Evolutionary conservation across 2,888 invertebrate species (phyloP), one percentile per base, ranked within the genome.

Genomic region (Corbicula japonica): DNA sequence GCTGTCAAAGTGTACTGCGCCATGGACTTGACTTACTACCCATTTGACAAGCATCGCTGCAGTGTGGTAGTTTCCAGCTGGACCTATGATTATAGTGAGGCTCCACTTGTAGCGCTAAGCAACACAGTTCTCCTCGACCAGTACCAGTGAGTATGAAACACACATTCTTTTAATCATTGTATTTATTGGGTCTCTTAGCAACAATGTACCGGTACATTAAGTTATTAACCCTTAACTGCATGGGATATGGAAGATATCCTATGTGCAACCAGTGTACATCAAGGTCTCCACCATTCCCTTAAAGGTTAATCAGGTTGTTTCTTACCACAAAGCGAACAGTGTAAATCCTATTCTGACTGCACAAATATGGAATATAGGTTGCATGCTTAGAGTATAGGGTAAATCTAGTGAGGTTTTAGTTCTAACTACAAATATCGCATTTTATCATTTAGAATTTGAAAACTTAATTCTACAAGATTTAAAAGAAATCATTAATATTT

Each of bases 41-140:
- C 83, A 30, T 80, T 78, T 60, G 83, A 83, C 69, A 72, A 56
- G 23, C 83, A 83, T 26, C 72, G 50, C 34, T 83, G 83, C 70
- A 32, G 52, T 6, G 35, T 83, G n/a, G 66, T 34, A 0, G 10
- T 83, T 26, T 60, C 83, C 2, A 73, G 69, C 32, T 68, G 77
- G 72, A 60, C 78, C 6, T 56, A 70, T 21, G 58, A 62, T 4
- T 52, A 52, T 6, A 46, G 58, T n/a, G 80, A 83, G 38, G 61
- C 62, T n/a, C 18, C 46, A 8, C 44, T 80, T 0, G 44, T 28
- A 10, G 10, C 46, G 1, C 28, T 62, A 1, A 61, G 34, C 35
- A 35, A 52, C 23, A 34, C 41, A 8, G 60, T 80, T 26, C 65
- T 66, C 18, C 23, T 83, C 12, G 52, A 52, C 12, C 48, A 52